Percentiles rank a stretch among this genome's conserved stretches.
These are phyloP conservation scores for Cataglyphis altisquamis DNA, from an alignment of 2,888 invertebrate species.

Conservation along the genomic window DNA sequence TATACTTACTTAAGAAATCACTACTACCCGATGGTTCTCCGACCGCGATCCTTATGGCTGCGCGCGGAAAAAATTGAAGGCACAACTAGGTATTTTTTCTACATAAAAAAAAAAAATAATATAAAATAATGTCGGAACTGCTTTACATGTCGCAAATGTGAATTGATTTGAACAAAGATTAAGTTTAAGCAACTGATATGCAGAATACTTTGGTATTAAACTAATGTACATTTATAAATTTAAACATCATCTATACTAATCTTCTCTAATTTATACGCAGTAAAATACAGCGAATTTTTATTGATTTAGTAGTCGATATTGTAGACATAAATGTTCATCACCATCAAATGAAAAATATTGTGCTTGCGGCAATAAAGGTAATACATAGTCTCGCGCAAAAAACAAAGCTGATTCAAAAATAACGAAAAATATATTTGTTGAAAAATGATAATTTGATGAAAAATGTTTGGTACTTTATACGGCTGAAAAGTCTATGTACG, in stretches of 20 bases:
- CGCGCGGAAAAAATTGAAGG: neutral
- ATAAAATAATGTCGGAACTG: neutral
- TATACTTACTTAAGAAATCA: slow-evolving; percentile 84
- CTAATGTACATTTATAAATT: neutral
- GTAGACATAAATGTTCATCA: slow-evolving; percentile 37
- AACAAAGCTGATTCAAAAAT: slow-evolving; percentile 53
- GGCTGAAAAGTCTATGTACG: neutral
- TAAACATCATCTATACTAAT: neutral
- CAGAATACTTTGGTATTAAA: neutral
- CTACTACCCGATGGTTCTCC: slow-evolving; percentile 70
- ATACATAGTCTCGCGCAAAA: slow-evolving; percentile 20
- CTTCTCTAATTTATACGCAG: too few species aligned
- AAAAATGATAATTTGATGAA: slow-evolving; percentile 51
- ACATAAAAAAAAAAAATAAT: neutral
- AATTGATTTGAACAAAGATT: neutral
- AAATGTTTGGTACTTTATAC: slow-evolving; percentile 41
- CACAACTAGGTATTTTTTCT: neutral
- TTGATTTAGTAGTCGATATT: slow-evolving; percentile 21
- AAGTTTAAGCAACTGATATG: neutral
- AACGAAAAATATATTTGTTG: slow-evolving; percentile 46
- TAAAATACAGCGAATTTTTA: slow-evolving; percentile 1
- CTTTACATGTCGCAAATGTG: neutral
- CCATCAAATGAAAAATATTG: slow-evolving; percentile 35
- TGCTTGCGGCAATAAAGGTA: slow-evolving; percentile 27
- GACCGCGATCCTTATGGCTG: slow-evolving; percentile 55